phyloP scores from a whole-genome alignment of 1,140 invertebrate genomes.

The Mercenaria mercenaria region DNA sequence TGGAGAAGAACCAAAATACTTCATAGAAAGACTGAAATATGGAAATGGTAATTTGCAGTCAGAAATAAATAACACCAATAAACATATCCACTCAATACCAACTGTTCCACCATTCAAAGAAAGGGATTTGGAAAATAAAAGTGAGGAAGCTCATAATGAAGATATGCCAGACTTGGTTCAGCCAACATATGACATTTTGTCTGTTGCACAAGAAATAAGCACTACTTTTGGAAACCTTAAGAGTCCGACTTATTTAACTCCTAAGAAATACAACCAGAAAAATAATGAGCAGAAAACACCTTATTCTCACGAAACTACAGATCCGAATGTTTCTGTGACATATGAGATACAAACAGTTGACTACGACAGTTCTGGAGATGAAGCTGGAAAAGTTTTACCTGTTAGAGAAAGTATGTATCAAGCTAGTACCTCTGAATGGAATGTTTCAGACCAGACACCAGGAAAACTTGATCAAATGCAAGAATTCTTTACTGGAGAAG shows the following conservation, averaged over 20 bases:
- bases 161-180: constrained; percentile 46
- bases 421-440: constrained; percentile 42
- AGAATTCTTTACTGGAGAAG: constrained; percentile 49
- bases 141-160: background rate
- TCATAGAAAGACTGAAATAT: constrained; percentile 59
- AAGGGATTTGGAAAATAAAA: background rate
- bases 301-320: no score
- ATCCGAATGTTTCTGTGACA: background rate
- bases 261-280: constrained; percentile 4
- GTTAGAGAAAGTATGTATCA: constrained; percentile 50
- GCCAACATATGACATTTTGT: constrained; percentile 44
- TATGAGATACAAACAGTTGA: constrained; percentile 45
- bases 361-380: constrained; percentile 47
- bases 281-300: background rate
- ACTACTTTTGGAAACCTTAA: constrained; percentile 47
- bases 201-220: constrained; percentile 61
- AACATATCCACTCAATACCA: constrained; percentile 30
- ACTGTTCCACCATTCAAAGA: constrained; percentile 42
- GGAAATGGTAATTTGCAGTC: background rate
- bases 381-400: constrained; percentile 24
- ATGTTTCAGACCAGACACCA: background rate
- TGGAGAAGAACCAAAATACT: constrained; percentile 59
- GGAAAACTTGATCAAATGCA: constrained; percentile 58
- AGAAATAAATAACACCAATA: background rate
- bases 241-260: background rate